Conservation (phyloP, 2,888 invertebrate species). For the Tupiocoris notatus region DNA sequence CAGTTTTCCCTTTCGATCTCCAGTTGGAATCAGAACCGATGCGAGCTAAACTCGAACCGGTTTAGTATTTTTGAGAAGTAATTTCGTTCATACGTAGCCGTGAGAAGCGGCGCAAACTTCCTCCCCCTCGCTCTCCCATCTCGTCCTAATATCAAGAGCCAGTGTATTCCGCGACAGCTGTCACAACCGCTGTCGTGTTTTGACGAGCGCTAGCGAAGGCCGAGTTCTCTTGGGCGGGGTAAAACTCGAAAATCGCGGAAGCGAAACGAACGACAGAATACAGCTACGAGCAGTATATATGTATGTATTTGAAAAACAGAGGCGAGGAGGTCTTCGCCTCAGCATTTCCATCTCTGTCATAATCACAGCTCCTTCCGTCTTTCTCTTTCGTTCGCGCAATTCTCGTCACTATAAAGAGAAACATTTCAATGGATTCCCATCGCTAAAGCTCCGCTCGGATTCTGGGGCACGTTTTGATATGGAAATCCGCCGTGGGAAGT, state of each 20-base stretch:
- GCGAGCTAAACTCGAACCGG: too few species aligned
- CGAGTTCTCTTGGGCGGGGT: background rate
- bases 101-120: too few species aligned
- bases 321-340: background rate
- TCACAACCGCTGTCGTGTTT: background rate
- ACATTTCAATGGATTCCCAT: background rate
- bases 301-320: background rate
- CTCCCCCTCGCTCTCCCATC: too few species aligned
- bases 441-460: slow-evolving; percentile 1
- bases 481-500: background rate
- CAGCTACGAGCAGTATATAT: background rate
- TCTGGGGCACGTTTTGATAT: slow-evolving; percentile 19
- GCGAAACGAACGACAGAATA: background rate
- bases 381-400: background rate
- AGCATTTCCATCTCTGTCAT: background rate
- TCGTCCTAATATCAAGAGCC: too few species aligned
- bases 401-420: background rate
- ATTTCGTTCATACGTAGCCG: too few species aligned
- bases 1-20: too few species aligned
- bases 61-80: too few species aligned
- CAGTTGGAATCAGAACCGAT: too few species aligned
- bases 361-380: background rate
- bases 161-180: background rate
- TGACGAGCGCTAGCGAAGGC: background rate
- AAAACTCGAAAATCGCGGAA: background rate